phyloP scores from a whole-genome alignment of 2,113 vertebrate species.

The Hippocampus guttulatus region DNA sequence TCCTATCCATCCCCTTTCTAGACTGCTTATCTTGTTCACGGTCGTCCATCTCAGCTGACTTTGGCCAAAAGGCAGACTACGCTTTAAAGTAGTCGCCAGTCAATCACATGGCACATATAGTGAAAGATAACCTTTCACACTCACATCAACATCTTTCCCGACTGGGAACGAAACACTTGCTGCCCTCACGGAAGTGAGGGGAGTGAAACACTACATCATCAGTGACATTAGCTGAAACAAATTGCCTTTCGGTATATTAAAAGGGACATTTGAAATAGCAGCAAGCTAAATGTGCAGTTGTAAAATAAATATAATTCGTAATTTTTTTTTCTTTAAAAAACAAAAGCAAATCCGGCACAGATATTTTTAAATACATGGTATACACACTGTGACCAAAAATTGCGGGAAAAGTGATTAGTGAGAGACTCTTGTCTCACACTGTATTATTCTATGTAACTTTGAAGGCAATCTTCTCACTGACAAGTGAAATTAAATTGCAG shows the following conservation, averaged over 20 bases:
- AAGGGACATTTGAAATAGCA: background rate
- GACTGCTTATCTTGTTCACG: background rate
- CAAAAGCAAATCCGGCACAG: background rate
- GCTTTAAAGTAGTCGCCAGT: background rate
- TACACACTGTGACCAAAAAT: too few species aligned
- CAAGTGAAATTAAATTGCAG: constrained; percentile 8
- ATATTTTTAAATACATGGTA: too few species aligned
- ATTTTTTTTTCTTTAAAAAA: background rate
- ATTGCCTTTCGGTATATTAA: background rate
- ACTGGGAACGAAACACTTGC: background rate
- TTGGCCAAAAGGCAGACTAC: background rate
- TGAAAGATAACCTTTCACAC: background rate
- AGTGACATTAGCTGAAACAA: background rate
- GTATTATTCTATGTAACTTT: background rate
- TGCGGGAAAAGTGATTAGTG: background rate
- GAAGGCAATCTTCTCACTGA: constrained; percentile 2
- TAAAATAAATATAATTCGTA: background rate
- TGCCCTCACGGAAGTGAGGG: background rate
- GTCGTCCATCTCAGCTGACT: background rate
- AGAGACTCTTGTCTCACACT: background rate
- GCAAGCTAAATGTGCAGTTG: background rate
- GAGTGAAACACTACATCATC: background rate
- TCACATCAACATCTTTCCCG: background rate
- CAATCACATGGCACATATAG: background rate
- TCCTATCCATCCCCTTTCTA: background rate